These are phyloP conservation scores for Eurois occulta DNA, from an alignment of 2,888 invertebrate species.

Conservation along the genomic window DNA sequence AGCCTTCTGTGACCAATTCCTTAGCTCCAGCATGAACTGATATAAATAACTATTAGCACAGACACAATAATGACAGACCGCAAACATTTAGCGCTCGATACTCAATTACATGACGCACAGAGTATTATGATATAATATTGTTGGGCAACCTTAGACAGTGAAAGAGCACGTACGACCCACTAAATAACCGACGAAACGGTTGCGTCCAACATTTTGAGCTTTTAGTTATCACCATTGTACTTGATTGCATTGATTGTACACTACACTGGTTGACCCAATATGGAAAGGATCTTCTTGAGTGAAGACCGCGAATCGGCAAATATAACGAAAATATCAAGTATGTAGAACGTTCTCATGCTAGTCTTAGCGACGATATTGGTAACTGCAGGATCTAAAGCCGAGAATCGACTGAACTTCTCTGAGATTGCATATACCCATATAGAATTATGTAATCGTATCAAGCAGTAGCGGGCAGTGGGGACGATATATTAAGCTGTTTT, in stretches of 20 bases:
- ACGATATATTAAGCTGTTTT: not conserved
- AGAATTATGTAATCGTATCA: not conserved
- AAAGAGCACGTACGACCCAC: conserved; percentile 71
- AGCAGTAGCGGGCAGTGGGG: not conserved
- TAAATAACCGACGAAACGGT: conserved; percentile 61
- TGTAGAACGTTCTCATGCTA: not conserved
- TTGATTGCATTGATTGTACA: conserved; percentile 13
- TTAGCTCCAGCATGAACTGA: conserved; percentile 1
- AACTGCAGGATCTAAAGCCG: not conserved
- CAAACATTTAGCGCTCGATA: conserved; percentile 30
- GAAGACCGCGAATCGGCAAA: not conserved
- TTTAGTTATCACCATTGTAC: conserved; percentile 56
- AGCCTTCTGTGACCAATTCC: not conserved
- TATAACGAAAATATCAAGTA: not conserved
- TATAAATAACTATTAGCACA: conserved; percentile 9
- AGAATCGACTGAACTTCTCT: not conserved
- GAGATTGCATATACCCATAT: not conserved
- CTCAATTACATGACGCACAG: conserved; percentile 41
- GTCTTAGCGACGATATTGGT: not conserved
- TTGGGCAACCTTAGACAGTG: conserved; percentile 57
- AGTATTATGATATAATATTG: conserved; percentile 50
- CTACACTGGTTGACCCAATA: not conserved
- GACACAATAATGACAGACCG: conserved; percentile 30
- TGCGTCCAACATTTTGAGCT: conserved; percentile 43
- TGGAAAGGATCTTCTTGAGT: not conserved